Evolutionary conservation across 2,113 vertebrate genomes (phyloP).

Genomic region (Nycticorax nycticorax): DNA sequence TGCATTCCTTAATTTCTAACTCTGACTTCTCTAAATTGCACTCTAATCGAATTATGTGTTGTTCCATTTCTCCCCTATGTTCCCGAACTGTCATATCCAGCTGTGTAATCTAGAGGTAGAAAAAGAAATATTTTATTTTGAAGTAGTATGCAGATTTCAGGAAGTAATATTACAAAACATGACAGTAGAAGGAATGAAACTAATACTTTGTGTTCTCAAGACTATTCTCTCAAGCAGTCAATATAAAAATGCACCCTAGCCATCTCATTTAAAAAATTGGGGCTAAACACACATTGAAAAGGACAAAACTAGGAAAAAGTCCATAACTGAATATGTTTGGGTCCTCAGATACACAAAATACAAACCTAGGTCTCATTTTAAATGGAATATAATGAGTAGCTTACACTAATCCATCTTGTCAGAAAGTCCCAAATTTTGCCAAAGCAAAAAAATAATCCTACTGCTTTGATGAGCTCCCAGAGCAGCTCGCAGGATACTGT

Average conservation of each 20-base stretch:
- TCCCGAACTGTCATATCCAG: conserved; percentile 88
- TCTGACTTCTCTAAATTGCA: conserved; percentile 82
- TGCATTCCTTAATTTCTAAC: conserved; percentile 78
- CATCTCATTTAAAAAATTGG: not conserved
- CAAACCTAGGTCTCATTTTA: not conserved
- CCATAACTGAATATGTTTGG: not conserved
- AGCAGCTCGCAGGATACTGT: not conserved
- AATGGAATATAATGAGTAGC: not conserved
- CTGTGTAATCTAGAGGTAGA: conserved; percentile 83
- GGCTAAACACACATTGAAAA: not conserved
- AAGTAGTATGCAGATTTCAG: not conserved
- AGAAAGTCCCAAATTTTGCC: not conserved
- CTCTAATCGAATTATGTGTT: conserved; percentile 85
- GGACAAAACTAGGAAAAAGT: not conserved
- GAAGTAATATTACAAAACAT: not conserved
- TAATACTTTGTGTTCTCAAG: not conserved
- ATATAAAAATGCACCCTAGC: not conserved
- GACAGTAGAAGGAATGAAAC: not conserved
- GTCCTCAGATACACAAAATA: not conserved
- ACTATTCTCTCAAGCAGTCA: not conserved
- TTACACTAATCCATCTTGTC: not conserved
- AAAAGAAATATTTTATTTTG: not conserved
- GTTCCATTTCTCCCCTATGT: conserved; percentile 89
- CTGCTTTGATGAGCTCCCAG: not conserved
- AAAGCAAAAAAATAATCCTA: not conserved